Percentiles rank a stretch among this genome's conserved stretches.
Conservation (phyloP, 2,888 invertebrate genomes). For the Rotaria sp. region DNA sequence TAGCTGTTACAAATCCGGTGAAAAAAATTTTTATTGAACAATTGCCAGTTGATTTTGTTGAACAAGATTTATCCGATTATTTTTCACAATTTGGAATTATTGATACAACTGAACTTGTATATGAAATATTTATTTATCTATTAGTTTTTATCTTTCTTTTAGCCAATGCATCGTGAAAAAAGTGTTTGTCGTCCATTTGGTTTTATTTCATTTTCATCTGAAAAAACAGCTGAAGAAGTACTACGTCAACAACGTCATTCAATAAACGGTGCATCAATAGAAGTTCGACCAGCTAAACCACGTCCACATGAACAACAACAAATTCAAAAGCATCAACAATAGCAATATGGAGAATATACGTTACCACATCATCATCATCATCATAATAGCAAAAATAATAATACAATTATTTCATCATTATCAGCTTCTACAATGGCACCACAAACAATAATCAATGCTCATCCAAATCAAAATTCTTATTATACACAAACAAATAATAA, state of each 20-base stretch:
- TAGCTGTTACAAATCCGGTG: slow-evolving; percentile 27
- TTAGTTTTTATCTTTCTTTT: not conserved
- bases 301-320: not conserved
- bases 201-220: slow-evolving; percentile 25
- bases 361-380: not conserved
- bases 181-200: slow-evolving; percentile 27
- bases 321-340: not conserved
- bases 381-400: too few relatives aligned
- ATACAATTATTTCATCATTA: not conserved
- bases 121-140: not conserved
- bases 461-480: not conserved
- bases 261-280: not conserved
- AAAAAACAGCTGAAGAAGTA: slow-evolving; percentile 17
- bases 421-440: not conserved
- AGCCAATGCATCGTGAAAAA: slow-evolving; percentile 21
- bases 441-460: not conserved
- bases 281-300: slow-evolving; percentile 19
- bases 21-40: slow-evolving; percentile 24
- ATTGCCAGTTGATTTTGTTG: not conserved
- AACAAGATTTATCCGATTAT: slow-evolving; percentile 17
- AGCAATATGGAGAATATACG: not conserved
- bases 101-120: not conserved
- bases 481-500: not conserved
- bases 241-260: slow-evolving; percentile 18
- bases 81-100: slow-evolving; percentile 14